phyloP scores from a whole-genome alignment of 2,113 vertebrate species.

The Manacus vitellinus region DNA sequence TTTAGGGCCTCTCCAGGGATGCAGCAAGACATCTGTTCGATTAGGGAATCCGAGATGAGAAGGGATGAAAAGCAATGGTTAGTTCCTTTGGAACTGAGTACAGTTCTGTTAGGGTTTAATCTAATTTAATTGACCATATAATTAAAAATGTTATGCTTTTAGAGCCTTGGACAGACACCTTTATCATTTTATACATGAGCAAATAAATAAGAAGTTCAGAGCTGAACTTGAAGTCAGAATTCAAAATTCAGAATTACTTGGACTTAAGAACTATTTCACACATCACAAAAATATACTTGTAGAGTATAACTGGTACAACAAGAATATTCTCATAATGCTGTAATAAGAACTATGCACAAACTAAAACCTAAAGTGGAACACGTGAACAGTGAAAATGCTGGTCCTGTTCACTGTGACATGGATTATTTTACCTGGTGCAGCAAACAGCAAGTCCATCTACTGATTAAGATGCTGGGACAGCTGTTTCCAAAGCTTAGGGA shows the following conservation, averaged over 20 bases:
- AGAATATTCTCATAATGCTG: background rate
- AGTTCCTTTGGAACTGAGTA: background rate
- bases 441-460: background rate
- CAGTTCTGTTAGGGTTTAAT: background rate
- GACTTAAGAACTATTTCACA: background rate
- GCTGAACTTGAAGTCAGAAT: background rate
- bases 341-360: background rate
- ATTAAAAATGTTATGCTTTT: background rate
- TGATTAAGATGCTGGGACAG: background rate
- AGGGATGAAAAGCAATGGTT: background rate
- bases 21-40: background rate
- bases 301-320: background rate
- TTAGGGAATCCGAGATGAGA: background rate
- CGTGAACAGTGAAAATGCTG: background rate
- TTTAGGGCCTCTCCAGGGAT: background rate
- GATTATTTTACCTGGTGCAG: background rate
- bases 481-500: background rate
- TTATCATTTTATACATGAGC: background rate
- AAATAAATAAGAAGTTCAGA: constrained; percentile 4
- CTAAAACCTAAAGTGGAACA: background rate
- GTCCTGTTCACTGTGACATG: background rate
- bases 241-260: background rate
- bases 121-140: background rate
- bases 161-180: background rate
- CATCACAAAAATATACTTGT: background rate